Base-by-base conservation (phyloP, 2,797 vertebrate species). In the Sebastes melanostomus region DNA sequence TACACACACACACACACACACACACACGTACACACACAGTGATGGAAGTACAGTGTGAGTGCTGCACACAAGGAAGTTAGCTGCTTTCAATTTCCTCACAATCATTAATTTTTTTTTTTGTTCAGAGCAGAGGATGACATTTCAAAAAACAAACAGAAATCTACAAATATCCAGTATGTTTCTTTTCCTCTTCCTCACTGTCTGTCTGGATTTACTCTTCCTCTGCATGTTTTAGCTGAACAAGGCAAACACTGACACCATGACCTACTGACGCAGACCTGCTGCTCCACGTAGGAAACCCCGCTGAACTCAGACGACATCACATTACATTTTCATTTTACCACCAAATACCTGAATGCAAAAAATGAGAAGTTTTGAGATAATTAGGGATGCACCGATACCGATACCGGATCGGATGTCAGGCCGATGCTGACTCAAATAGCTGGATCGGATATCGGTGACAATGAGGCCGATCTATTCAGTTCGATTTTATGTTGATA, bases 221-320 rank as follows among this genome's bases (percentile, higher is more conserved):
- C 46, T 46, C 60, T 82, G 66, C 58, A 72, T 78, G 83, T 68
- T 77, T 86, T n/a, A 77, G 80, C 71, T 77, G 78, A 86, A 81
- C 68, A 73, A 78, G 34, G 67, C 55, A 69, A 82, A 81, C 56
- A 34, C 36, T 83, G 78, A 88, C 88, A 78, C 77, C 72, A 12
- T 88, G 88, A 87, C 86, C 87, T 82, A 80, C 78, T 87, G 79
- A 81, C 77, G 77, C 77, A 77, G 77, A 83, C 81, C 74, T 60
- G 81, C 80, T 85, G 72, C 69, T 84, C n/a, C 34, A 27, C 69
- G 66, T n/a, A 72, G 77, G 72, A 86, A 90, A 75, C 75, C 69
- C 71, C 25, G 50, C 65, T 80, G 79, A 77, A 75, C 56, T 65
- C 50, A 72, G 34, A 84, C 9, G 25, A 80, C 73, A 60, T 80